phyloP scores from a whole-genome alignment of 2,797 vertebrate species.

The Novumbra hubbsi region DNA sequence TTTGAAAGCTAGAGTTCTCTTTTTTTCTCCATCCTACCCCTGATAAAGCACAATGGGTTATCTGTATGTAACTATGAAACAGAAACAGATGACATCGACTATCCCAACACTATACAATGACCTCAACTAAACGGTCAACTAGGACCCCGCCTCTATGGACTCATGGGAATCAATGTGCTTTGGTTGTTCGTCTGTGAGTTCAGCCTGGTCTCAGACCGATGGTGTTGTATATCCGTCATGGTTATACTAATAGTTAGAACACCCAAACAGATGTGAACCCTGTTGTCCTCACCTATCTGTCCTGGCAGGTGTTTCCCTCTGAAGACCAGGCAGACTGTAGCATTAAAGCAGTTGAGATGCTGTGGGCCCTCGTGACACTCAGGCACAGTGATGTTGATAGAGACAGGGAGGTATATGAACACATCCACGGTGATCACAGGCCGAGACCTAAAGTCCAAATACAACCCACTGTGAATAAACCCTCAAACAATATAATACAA shows the following conservation, averaged over 20 bases:
- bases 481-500: background rate
- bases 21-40: constrained; percentile 23
- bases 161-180: background rate
- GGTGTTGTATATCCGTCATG: too few species aligned
- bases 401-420: constrained; percentile 84
- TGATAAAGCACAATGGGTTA: too few species aligned
- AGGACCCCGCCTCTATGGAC: constrained; percentile 27
- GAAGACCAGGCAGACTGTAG: constrained; percentile 87
- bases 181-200: background rate
- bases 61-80: too few species aligned
- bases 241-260: too few species aligned
- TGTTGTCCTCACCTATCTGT: constrained; percentile 82
- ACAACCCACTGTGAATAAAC: background rate
- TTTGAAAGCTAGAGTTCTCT: too few species aligned
- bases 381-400: constrained; percentile 95
- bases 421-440: constrained; percentile 91
- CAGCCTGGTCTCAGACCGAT: too few species aligned
- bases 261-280: too few species aligned
- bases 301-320: constrained; percentile 85
- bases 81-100: constrained; percentile 13
- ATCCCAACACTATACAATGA: background rate
- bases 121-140: constrained; percentile 37
- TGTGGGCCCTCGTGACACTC: constrained; percentile 90
- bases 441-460: constrained; percentile 75
- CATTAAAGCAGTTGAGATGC: constrained; percentile 87